These are phyloP conservation scores for Prolemur simus DNA, from an alignment of 2,113 vertebrate species.

Conservation along the genomic window DNA sequence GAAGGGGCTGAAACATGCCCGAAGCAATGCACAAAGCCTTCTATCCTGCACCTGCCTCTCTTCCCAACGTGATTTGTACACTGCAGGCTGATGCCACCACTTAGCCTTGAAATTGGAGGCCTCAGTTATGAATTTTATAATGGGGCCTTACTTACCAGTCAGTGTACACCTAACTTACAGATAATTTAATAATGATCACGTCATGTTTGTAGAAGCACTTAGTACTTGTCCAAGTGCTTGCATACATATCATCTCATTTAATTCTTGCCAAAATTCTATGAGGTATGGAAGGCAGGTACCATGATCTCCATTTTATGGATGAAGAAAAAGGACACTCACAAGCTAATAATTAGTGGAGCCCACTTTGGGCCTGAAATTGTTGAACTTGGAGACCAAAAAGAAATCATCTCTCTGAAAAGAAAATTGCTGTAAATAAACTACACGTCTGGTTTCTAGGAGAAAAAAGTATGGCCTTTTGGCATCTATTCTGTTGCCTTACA, in stretches of 20 bases:
- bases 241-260: background rate
- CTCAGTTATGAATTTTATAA: conserved; percentile 29
- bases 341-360: background rate
- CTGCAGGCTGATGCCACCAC: background rate
- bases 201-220: background rate
- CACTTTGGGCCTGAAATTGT: background rate
- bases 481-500: background rate
- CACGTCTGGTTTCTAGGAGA: background rate
- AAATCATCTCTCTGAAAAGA: background rate
- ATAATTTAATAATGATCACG: background rate
- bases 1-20: background rate
- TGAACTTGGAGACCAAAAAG: background rate
- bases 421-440: background rate
- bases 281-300: background rate
- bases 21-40: conserved; percentile 2
- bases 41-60: background rate
- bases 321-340: background rate
- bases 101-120: background rate
- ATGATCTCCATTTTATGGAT: background rate
- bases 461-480: too few relatives aligned
- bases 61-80: background rate
- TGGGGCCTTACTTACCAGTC: background rate
- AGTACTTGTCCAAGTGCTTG: background rate
- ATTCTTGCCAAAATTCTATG: background rate
- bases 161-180: background rate